Base-by-base conservation (phyloP, 2,797 vertebrate species). In the Denticeps clupeoides region DNA sequence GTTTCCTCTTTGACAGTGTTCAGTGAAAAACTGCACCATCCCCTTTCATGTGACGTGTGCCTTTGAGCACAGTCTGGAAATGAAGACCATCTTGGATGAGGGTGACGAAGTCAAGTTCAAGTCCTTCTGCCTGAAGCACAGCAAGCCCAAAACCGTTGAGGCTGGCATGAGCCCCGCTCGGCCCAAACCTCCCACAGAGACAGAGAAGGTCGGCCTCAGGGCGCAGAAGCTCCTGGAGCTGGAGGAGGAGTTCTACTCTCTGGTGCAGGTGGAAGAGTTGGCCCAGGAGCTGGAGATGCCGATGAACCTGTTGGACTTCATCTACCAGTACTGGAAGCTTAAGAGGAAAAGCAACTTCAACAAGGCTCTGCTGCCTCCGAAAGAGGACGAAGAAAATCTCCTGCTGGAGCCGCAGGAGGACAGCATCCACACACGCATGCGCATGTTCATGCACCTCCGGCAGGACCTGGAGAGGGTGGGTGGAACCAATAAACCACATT, bases 381-480 rank as follows among this genome's bases (percentile, higher is more conserved):
- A 86, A 69, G 89, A 91, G 64, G 91, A 89, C 31, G 92, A 95
- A 75, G 88, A 89, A 78, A 90, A 90, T 67, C 75, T 89, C 65
- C 78, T 93, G 60, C 78, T 88, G 67, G 87, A 92, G 71, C 93
- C 92, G n/a, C 91, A 92, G 70, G 90, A 94, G 76, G 91, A 96
- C 74, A 95, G 82, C 72, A 89, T 98, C 69, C 92, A 96, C 66
- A 95, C 90, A n/a, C 89, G 95, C 60, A 97, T 98, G 93, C 84
- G 91, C 64, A 99, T 97, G 95, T 99, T 99, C 73, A 99, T 99
- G 95, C 93, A 99, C 56, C 85, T 99, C 51, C 82, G 94, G 2
- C 94, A 99, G 73, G 95, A 99, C 73, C 72, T 99, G 58, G 95
- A 99, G 64, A 87, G 94, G 87, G 95, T 99, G 80, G 47, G 83